A percentile compares a stretch with the other conserved stretches of the same genome.
These are phyloP conservation scores for Acanthosepion pharaonis DNA, from an alignment of 2,888 invertebrate species.

Conservation along the genomic window DNA sequence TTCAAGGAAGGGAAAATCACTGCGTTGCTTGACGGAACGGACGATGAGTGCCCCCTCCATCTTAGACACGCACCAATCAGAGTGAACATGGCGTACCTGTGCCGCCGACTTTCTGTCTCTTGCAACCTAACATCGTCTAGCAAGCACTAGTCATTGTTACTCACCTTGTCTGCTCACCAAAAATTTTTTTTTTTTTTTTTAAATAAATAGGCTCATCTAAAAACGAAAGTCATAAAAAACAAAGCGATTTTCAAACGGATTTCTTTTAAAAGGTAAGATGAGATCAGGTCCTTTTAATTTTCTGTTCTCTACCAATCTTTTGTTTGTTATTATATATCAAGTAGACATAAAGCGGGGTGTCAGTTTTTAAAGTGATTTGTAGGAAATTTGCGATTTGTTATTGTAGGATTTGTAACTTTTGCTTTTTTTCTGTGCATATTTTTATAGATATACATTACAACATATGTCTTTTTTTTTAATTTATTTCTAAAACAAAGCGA, in stretches of 20 bases:
- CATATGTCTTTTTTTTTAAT: too few relatives aligned
- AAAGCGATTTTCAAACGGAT: slow-evolving; percentile 2
- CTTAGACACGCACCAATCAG: not conserved
- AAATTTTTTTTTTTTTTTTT: not conserved
- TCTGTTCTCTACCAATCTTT: not conserved
- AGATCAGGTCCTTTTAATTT: not conserved
- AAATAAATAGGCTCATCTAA: not conserved
- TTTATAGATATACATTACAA: not conserved
- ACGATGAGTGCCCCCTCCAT: not conserved
- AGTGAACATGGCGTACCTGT: slow-evolving; percentile 22
- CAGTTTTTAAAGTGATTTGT: not conserved
- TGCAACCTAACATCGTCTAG: not conserved
- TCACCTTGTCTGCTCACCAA: not conserved
- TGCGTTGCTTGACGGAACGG: too few relatives aligned
- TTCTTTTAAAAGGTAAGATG: not conserved
- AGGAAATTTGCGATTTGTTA: not conserved
- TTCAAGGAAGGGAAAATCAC: not conserved
- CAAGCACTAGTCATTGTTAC: not conserved
- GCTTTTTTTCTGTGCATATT: not conserved
- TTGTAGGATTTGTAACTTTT: not conserved
- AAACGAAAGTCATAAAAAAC: slow-evolving; percentile 4
- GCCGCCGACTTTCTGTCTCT: not conserved
- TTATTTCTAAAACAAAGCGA: too few relatives aligned
- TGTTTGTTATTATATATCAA: not conserved
- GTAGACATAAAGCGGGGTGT: not conserved